Conservation (phyloP, 2,888 invertebrate species). For the Zhuqinia jingwanae region DNA sequence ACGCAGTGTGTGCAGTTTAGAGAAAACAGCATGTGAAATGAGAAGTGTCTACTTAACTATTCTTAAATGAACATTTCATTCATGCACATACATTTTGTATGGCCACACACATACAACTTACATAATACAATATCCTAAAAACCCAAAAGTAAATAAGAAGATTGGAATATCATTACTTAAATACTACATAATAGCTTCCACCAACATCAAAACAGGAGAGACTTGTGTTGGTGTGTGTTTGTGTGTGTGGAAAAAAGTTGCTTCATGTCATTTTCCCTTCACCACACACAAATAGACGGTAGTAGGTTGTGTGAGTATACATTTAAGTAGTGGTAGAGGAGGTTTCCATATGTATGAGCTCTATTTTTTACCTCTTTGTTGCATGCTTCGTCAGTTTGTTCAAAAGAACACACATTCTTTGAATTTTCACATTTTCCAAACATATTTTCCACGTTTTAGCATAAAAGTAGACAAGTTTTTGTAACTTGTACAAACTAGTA, state of each 20-base stretch:
- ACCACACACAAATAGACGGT: constrained; percentile 43
- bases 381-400: constrained; percentile 63
- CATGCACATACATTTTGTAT: too few relatives aligned
- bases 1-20: not conserved
- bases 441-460: constrained; percentile 33
- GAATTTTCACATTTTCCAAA: constrained; percentile 61
- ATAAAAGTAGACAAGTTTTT: constrained; percentile 43
- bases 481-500: not conserved
- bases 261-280: not conserved
- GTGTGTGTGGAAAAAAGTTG: too few relatives aligned
- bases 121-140: too few relatives aligned
- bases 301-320: too few relatives aligned
- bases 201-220: too few relatives aligned
- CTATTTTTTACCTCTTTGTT: constrained; percentile 37
- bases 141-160: too few relatives aligned
- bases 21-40: constrained; percentile 28
- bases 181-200: too few relatives aligned
- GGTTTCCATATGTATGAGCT: constrained; percentile 60
- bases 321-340: not conserved
- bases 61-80: constrained; percentile 46
- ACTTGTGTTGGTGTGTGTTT: too few relatives aligned
- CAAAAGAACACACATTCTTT: constrained; percentile 47
- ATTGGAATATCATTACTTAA: constrained; percentile 1
- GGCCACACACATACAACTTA: not conserved
- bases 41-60: constrained; percentile 48